Conservation (phyloP, 2,888 invertebrate species). For the Caenorhabditis sulstoni region DNA sequence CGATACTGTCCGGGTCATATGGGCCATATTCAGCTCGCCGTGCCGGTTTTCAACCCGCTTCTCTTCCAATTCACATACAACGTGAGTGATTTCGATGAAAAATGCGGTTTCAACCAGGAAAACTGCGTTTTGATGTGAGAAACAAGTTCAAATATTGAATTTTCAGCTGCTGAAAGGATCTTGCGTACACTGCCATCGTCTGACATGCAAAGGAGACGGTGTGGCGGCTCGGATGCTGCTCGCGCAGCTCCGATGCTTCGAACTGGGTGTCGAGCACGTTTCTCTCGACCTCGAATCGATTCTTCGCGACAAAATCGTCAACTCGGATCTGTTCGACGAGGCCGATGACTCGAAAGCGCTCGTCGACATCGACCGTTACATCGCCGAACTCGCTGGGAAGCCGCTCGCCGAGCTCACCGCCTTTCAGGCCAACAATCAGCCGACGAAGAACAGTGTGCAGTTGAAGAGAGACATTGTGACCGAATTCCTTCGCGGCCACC, state of each 20-base stretch:
- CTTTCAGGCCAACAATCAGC: slow-evolving; percentile 28
- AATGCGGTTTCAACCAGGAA: too few relatives aligned
- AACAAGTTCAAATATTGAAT: not conserved
- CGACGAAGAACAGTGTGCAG: slow-evolving; percentile 72
- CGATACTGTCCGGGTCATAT: slow-evolving; percentile 86
- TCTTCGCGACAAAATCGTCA: slow-evolving; percentile 52
- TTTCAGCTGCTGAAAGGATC: slow-evolving; percentile 81
- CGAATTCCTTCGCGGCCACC: slow-evolving; percentile 62
- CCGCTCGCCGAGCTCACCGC: slow-evolving; percentile 38
- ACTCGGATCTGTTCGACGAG: slow-evolving; percentile 25
- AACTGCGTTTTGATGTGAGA: too few relatives aligned
- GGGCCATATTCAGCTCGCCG: slow-evolving; percentile 92
- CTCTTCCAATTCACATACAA: slow-evolving; percentile 87
- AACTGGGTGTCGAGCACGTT: slow-evolving; percentile 86
- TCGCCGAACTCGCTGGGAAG: slow-evolving; percentile 81
- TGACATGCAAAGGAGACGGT: slow-evolving; percentile 72
- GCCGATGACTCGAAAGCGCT: slow-evolving; percentile 27
- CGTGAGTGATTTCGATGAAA: slow-evolving; percentile 83
- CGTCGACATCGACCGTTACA: slow-evolving; percentile 80
- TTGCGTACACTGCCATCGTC: slow-evolving; percentile 82
- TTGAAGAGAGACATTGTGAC: slow-evolving; percentile 66
- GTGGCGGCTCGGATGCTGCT: slow-evolving; percentile 83
- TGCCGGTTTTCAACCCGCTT: slow-evolving; percentile 92
- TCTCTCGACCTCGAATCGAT: slow-evolving; percentile 84
- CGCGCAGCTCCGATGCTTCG: slow-evolving; percentile 83